Evolutionary conservation across 2,113 vertebrate species (phyloP).

Genomic region (Puntigrus tetrazona): DNA sequence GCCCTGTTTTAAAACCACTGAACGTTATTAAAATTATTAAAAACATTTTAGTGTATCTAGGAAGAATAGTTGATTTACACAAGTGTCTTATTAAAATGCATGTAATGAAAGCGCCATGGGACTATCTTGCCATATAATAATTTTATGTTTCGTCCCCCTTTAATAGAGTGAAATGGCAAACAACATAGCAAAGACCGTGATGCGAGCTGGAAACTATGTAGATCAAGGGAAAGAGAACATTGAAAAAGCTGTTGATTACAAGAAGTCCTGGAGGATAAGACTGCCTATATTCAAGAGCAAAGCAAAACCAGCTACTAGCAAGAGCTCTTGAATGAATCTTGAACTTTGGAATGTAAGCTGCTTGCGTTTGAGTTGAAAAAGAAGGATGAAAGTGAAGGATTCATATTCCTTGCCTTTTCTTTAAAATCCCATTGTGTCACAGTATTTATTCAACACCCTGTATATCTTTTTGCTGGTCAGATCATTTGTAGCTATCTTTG

Average conservation of each 20-base stretch:
- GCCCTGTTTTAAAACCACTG: no score
- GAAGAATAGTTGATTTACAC: not conserved
- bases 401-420: not conserved
- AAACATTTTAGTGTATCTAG: no score
- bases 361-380: not conserved
- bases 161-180: slow-evolving; percentile 89
- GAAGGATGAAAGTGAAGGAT: not conserved
- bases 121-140: not conserved
- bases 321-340: not conserved
- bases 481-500: not conserved
- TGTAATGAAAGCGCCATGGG: not conserved
- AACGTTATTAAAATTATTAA: no score
- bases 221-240: slow-evolving; percentile 80
- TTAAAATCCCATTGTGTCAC: not conserved
- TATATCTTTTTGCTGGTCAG: not conserved
- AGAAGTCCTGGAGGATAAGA: slow-evolving; percentile 82
- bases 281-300: slow-evolving; percentile 62
- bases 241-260: slow-evolving; percentile 80
- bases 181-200: slow-evolving; percentile 88
- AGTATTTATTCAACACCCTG: not conserved
- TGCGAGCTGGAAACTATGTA: slow-evolving; percentile 78
- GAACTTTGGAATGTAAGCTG: not conserved
- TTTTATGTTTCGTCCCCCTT: no score
- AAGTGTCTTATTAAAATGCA: not conserved
- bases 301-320: not conserved